A percentile compares a stretch with the other conserved stretches of the same genome.
phyloP scores from a whole-genome alignment of 92 coral and sea anemone genomes.

The Actinernus sp. region DNA sequence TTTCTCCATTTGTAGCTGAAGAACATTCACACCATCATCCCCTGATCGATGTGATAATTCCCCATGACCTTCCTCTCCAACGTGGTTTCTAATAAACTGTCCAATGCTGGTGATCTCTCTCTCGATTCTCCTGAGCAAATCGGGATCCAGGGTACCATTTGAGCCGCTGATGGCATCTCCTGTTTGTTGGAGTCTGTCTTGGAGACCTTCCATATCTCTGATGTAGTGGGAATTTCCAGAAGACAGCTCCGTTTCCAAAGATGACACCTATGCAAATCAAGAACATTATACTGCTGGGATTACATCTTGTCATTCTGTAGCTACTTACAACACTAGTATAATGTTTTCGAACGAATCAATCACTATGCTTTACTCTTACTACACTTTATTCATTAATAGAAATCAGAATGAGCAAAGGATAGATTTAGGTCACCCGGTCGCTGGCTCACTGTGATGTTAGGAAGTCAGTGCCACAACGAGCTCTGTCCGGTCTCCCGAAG shows the following conservation, averaged over 20 bases:
- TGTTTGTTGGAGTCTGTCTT: slow-evolving; percentile 65
- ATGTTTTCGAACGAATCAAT: no score
- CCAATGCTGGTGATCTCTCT: slow-evolving; percentile 76
- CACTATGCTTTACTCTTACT: no score
- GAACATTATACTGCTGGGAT: no score
- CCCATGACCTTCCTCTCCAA: slow-evolving; percentile 49
- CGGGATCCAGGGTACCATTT: slow-evolving; percentile 55
- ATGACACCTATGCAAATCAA: slow-evolving; percentile 59
- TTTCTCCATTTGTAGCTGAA: slow-evolving; percentile 81
- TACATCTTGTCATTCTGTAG: no score
- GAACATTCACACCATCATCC: slow-evolving; percentile 27
- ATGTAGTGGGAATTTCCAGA: slow-evolving; percentile 58
- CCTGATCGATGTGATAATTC: slow-evolving; percentile 34
- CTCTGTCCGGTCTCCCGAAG: no score
- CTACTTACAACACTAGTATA: no score
- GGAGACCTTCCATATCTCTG: slow-evolving; percentile 69
- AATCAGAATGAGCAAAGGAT: no score
- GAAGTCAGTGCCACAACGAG: no score
- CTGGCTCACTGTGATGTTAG: no score
- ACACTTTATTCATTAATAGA: no score
- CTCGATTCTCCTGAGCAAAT: slow-evolving; percentile 72
- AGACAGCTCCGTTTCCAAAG: slow-evolving; percentile 37
- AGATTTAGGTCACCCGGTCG: no score
- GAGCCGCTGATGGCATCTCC: slow-evolving; percentile 64
- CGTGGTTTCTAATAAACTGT: slow-evolving; percentile 70